phyloP scores from a whole-genome alignment of 2,113 vertebrate genomes.

The Myrmophylax atrothorax region DNA sequence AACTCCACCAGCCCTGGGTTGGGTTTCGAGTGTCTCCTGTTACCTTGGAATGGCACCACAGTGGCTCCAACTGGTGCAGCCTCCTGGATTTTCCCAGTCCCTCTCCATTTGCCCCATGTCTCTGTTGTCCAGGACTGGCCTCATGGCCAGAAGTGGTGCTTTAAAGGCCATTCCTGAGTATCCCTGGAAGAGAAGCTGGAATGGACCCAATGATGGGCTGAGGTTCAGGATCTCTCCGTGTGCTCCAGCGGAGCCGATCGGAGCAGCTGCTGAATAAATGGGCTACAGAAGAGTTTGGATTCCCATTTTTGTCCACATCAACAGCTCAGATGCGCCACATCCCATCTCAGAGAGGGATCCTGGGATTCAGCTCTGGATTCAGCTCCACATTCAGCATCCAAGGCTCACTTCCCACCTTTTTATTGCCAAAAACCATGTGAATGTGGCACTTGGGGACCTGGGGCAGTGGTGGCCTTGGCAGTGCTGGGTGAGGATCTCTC shows the following conservation, averaged over 20 bases:
- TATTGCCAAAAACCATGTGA: background rate
- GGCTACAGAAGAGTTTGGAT: background rate
- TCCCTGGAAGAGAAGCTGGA: background rate
- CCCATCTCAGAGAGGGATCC: background rate
- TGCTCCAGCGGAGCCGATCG: background rate
- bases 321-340: background rate
- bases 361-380: background rate
- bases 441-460: background rate
- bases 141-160: background rate
- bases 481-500: no score
- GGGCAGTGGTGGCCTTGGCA: background rate
- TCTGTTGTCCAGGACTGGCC: background rate
- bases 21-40: background rate
- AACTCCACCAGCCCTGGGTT: background rate
- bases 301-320: background rate
- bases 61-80: background rate
- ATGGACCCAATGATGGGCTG: no score
- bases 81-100: background rate
- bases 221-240: background rate
- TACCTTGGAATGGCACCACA: background rate
- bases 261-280: background rate
- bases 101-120: background rate
- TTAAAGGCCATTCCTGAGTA: background rate
- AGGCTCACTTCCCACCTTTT: background rate
- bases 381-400: background rate